A percentile compares a stretch with the other conserved stretches of the same genome.
These are phyloP conservation scores for Eupithecia exiguata DNA, from an alignment of 2,888 invertebrate genomes.

Conservation along the genomic window DNA sequence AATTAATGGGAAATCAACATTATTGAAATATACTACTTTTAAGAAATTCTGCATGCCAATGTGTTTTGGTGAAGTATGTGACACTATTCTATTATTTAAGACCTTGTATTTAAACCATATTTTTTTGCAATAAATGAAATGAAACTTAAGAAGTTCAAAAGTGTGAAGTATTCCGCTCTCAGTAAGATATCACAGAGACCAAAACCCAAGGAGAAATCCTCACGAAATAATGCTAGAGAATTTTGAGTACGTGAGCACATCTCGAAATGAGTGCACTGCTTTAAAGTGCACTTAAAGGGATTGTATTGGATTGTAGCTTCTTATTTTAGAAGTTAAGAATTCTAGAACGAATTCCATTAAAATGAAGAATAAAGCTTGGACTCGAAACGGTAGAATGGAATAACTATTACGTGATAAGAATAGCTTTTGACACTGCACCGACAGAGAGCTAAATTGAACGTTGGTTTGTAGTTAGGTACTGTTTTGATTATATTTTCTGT, in stretches of 20 bases:
- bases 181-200: not conserved
- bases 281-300: constrained; percentile 33
- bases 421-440: constrained; percentile 1
- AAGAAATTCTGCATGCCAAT: no score
- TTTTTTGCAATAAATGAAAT: no score
- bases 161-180: not conserved
- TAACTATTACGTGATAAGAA: constrained; percentile 14
- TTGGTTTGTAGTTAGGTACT: constrained; percentile 2
- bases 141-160: not conserved
- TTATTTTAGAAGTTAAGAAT: constrained; percentile 26
- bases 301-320: constrained; percentile 35
- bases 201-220: constrained; percentile 9
- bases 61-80: no score
- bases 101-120: no score
- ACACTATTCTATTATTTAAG: no score
- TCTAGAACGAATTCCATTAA: constrained; percentile 27
- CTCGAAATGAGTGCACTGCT: constrained; percentile 32
- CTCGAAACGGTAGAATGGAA: constrained; percentile 20
- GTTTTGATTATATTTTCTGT: constrained; percentile 6
- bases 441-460: constrained; percentile 13
- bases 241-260: constrained; percentile 34
- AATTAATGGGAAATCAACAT: no score
- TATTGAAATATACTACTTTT: no score
- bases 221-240: constrained; percentile 25
- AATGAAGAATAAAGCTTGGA: constrained; percentile 25